Evolutionary conservation across 1,140 invertebrate species (phyloP).

Genomic region (Drosophila jambulina): DNA sequence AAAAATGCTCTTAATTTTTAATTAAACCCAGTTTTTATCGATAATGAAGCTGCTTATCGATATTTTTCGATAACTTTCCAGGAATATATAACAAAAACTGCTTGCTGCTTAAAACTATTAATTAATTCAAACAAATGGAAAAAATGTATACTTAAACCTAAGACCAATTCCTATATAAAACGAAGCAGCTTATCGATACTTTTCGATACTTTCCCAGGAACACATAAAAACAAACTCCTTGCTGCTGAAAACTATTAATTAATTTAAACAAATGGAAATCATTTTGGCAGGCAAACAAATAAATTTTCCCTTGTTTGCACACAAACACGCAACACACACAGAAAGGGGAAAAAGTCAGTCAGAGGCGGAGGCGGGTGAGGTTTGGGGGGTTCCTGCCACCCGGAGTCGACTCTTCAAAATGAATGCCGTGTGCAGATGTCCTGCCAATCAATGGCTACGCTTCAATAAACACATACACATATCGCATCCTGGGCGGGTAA

Average conservation of each 20-base stretch:
- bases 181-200: not conserved
- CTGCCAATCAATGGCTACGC: slow-evolving; percentile 85
- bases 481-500: slow-evolving; percentile 28
- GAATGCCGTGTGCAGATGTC: slow-evolving; percentile 84
- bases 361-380: not conserved
- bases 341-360: slow-evolving; percentile 7
- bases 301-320: slow-evolving; percentile 67
- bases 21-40: not conserved
- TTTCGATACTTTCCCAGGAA: not conserved
- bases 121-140: too few species aligned
- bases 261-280: slow-evolving; percentile 73
- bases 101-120: too few species aligned
- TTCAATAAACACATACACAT: slow-evolving; percentile 81
- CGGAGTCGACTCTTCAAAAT: slow-evolving; percentile 73
- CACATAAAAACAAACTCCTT: not conserved
- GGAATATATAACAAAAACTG: not conserved
- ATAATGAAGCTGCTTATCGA: not conserved
- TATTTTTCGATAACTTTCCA: not conserved
- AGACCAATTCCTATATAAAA: not conserved
- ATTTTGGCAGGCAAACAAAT: slow-evolving; percentile 57
- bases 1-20: not conserved
- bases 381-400: slow-evolving; percentile 6
- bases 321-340: slow-evolving; percentile 46
- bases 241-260: slow-evolving; percentile 64
- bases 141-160: not conserved